Evolutionary conservation across 2,888 invertebrate species (phyloP).

Genomic region (Geophilus truncorum): DNA sequence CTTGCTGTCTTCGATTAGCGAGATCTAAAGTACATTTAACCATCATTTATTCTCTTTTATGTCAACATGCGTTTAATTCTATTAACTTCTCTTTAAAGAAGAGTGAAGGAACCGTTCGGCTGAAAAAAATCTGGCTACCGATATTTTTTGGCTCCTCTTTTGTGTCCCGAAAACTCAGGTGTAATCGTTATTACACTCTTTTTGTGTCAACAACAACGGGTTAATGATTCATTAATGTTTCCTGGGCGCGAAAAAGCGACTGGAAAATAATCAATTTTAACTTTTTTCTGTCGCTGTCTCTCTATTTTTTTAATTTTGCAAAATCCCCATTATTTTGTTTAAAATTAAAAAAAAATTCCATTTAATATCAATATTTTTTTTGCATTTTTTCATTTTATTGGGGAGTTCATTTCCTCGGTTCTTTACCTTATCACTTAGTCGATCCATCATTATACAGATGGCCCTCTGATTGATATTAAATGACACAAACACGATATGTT

Average conservation of each 20-base stretch:
- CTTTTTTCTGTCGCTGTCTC: neutral
- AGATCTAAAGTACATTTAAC: neutral
- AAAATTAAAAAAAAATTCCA: too few species aligned
- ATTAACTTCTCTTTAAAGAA: neutral
- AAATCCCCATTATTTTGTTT: neutral
- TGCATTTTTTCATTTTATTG: neutral
- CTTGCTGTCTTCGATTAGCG: neutral
- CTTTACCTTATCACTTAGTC: neutral
- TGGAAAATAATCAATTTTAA: constrained; percentile 29
- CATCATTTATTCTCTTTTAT: neutral
- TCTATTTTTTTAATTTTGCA: neutral
- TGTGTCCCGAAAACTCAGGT: neutral
- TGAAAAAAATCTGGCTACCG: neutral
- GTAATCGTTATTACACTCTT: neutral
- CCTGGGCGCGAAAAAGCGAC: neutral
- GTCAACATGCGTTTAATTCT: neutral
- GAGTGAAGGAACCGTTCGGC: neutral
- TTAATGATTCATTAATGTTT: constrained; percentile 30
- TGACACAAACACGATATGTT: neutral
- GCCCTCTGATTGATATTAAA: neutral
- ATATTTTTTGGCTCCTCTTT: neutral
- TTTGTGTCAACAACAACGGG: neutral
- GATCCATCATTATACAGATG: neutral
- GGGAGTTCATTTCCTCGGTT: neutral
- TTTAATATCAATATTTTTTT: too few species aligned